These are phyloP conservation scores for Xestia sexstrigata DNA, from an alignment of 2,888 invertebrate genomes.

Conservation along the genomic window DNA sequence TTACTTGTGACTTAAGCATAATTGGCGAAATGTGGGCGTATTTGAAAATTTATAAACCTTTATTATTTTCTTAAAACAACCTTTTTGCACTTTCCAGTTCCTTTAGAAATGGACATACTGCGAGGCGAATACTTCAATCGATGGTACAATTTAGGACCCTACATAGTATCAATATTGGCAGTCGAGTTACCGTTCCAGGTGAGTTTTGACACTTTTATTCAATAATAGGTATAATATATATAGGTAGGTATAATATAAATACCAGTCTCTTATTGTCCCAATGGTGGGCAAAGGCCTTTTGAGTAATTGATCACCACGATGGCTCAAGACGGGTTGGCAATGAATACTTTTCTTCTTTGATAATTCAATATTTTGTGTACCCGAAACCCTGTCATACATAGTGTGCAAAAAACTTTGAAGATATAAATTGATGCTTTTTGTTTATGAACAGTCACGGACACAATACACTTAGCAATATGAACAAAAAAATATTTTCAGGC, in stretches of 20 bases:
- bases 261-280: not conserved
- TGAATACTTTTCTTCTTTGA: not conserved
- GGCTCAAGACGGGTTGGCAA: too few species aligned
- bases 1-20: not conserved
- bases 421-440: not conserved
- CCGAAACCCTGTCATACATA: not conserved
- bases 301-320: too few species aligned
- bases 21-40: not conserved
- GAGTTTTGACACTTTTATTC: slow-evolving; percentile 65
- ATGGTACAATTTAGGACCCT: slow-evolving; percentile 97
- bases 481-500: not conserved
- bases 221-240: too few species aligned
- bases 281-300: not conserved
- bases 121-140: slow-evolving; percentile 97
- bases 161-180: slow-evolving; percentile 95
- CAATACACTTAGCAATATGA: not conserved
- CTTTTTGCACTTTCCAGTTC: slow-evolving; percentile 92
- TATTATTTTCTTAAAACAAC: not conserved
- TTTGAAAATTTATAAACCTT: not conserved
- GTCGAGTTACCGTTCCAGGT: slow-evolving; percentile 97
- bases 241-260: too few species aligned
- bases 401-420: not conserved
- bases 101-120: slow-evolving; percentile 96
- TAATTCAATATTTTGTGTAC: not conserved
- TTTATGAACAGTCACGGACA: slow-evolving; percentile 2